phyloP scores from a whole-genome alignment of 2,113 vertebrate species.

The Clarias batrachus region DNA sequence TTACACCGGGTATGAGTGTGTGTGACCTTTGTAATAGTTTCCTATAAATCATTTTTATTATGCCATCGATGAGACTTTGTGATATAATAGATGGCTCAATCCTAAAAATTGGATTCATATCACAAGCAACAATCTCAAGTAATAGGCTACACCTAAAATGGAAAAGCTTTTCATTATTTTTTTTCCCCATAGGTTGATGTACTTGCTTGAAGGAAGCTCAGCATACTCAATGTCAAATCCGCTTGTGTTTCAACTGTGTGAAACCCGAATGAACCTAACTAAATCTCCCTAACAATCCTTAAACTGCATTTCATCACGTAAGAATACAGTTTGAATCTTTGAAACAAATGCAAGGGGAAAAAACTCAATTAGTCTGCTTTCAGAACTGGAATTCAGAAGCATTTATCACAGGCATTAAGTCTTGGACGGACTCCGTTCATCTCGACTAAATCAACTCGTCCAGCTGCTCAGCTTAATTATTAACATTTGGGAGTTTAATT shows the following conservation, averaged over 20 bases:
- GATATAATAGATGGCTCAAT: not conserved
- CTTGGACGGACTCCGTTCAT: not conserved
- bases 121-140: not conserved
- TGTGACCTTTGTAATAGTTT: not conserved
- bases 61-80: not conserved
- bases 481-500: not conserved
- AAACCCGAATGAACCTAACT: not conserved
- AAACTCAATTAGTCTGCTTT: constrained; percentile 12
- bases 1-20: not conserved
- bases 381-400: constrained; percentile 6
- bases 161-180: not conserved
- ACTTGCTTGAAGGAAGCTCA: not conserved
- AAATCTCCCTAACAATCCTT: not conserved
- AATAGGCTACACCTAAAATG: not conserved
- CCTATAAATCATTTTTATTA: not conserved
- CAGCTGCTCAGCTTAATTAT: constrained; percentile 8
- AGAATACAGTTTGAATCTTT: not conserved
- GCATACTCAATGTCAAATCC: not conserved
- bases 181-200: not conserved
- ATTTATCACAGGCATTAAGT: constrained; percentile 8
- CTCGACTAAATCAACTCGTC: constrained; percentile 2
- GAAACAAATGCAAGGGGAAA: not conserved
- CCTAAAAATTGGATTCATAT: not conserved
- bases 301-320: constrained; percentile 3
- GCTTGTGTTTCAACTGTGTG: not conserved